phyloP scores from a whole-genome alignment of 2,888 invertebrate species.

The Cryptocephalus moraei region DNA sequence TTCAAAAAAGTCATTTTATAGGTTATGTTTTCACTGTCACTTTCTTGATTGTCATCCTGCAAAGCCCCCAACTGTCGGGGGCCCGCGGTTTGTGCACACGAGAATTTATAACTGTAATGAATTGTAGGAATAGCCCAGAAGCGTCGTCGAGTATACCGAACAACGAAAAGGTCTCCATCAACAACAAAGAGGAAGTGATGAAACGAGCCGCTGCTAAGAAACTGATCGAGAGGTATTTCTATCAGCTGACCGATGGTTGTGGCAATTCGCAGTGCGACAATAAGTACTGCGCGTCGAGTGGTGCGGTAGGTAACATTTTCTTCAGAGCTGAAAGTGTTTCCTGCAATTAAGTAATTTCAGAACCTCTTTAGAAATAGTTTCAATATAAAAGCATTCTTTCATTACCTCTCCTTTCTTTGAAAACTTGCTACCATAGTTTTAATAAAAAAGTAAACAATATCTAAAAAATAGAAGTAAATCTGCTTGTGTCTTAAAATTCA shows the following conservation, averaged over 20 bases:
- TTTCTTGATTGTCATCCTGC: conserved; percentile 32
- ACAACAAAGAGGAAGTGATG: conserved; percentile 51
- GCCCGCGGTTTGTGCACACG: no score
- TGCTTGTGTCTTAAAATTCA: no score
- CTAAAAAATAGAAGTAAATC: no score
- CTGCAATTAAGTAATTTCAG: neutral
- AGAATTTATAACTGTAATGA: neutral
- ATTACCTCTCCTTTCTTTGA: no score
- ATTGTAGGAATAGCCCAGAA: conserved; percentile 33
- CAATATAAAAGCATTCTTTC: no score
- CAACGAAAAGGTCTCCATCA: conserved; percentile 19
- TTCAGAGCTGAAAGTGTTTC: neutral
- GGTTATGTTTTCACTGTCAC: conserved; percentile 33
- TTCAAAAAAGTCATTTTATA: conserved; percentile 11
- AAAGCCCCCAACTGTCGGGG: no score
- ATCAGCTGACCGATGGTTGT: conserved; percentile 86
- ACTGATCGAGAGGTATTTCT: conserved; percentile 85
- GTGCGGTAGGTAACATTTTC: conserved; percentile 47
- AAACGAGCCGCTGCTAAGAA: conserved; percentile 71
- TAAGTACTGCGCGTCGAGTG: conserved; percentile 81
- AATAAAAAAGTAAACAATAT: no score
- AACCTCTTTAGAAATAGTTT: no score
- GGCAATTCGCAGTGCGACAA: conserved; percentile 82
- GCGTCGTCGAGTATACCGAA: conserved; percentile 33
- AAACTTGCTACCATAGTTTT: no score